phyloP scores from a whole-genome alignment of 1,140 invertebrate species.

The Lordiphosa stackelbergi region DNA sequence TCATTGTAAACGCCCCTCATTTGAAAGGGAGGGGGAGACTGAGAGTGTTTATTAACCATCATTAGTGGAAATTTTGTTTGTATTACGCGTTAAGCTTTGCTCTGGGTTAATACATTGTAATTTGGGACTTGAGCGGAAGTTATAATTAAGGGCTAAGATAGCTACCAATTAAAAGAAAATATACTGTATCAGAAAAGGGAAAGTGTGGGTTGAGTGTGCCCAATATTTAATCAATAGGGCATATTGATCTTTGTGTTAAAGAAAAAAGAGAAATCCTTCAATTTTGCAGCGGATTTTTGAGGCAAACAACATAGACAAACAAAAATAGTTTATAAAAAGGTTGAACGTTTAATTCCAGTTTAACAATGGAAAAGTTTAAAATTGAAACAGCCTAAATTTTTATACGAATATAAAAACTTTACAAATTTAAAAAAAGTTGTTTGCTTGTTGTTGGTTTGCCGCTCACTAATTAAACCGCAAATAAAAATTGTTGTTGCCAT shows the following conservation, averaged over 20 bases:
- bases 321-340: too few relatives aligned
- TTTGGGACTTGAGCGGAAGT: constrained; percentile 3
- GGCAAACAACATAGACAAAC: too few relatives aligned
- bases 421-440: not conserved
- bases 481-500: constrained; percentile 47
- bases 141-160: constrained; percentile 36
- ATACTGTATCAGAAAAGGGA: too few relatives aligned
- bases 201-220: too few relatives aligned
- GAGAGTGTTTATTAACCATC: constrained; percentile 36
- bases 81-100: constrained; percentile 23
- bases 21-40: not conserved
- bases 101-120: constrained; percentile 3
- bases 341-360: too few relatives aligned
- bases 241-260: too few relatives aligned
- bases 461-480: constrained; percentile 68
- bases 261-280: too few relatives aligned
- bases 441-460: constrained; percentile 4
- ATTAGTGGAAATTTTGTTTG: constrained; percentile 48
- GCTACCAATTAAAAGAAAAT: too few relatives aligned
- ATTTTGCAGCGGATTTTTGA: too few relatives aligned
- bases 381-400: too few relatives aligned
- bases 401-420: not conserved
- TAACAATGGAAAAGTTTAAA: too few relatives aligned
- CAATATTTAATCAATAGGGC: too few relatives aligned
- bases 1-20: constrained; percentile 16